Evolutionary conservation across 2,888 invertebrate genomes (phyloP).

Genomic region (Prenolepis imparis): DNA sequence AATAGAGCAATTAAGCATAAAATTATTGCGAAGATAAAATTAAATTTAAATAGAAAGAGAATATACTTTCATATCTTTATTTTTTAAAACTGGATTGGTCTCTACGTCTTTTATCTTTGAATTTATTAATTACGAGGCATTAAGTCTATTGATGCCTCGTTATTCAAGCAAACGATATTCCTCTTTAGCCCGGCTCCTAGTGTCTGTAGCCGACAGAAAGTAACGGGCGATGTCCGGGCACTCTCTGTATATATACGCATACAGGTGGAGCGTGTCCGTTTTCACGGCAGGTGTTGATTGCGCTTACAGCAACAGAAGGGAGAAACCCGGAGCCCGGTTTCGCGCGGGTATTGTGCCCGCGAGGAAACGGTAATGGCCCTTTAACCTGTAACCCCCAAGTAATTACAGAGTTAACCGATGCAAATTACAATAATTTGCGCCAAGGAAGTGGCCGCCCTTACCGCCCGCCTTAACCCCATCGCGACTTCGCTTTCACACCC

Average conservation of each 20-base stretch:
- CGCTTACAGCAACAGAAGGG: conserved; percentile 63
- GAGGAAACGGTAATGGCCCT: conserved; percentile 80
- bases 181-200: background rate
- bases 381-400: conserved; percentile 82
- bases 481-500: conserved; percentile 44
- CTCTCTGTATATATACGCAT: background rate
- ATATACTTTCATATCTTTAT: background rate
- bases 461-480: conserved; percentile 54
- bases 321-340: conserved; percentile 63
- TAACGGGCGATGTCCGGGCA: background rate
- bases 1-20: background rate
- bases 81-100: background rate
- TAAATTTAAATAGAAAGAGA: background rate
- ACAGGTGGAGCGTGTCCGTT: conserved; percentile 45
- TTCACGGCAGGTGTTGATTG: conserved; percentile 76
- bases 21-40: background rate
- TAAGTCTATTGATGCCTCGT: conserved; percentile 5
- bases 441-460: conserved; percentile 74
- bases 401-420: conserved; percentile 83
- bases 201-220: conserved; percentile 28
- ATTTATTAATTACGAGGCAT: background rate
- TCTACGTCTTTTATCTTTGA: background rate
- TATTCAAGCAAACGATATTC: conserved; percentile 12
- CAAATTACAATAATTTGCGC: conserved; percentile 83
- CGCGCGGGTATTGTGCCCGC: conserved; percentile 68